Evolutionary conservation across 2,797 vertebrate genomes (phyloP), one percentile per base, ranked within the genome.

Genomic region (Gadopsis marmoratus): DNA sequence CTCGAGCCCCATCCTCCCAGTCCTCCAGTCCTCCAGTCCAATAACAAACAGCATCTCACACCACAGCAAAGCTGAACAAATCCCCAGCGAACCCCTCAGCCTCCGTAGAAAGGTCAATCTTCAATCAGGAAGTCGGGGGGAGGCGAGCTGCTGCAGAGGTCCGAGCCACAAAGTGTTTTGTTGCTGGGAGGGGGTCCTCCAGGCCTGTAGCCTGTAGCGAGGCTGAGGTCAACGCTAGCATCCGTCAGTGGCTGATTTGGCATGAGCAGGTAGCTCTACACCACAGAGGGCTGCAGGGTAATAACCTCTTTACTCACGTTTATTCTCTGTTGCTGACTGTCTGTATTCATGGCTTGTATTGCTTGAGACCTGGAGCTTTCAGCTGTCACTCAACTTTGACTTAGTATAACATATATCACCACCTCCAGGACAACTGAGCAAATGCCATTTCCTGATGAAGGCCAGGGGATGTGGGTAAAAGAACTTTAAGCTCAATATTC

Each of bases 41-140:
- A 51, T 41, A 33, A 66, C 33, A 76, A 37, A 33, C 35, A 0
- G 16, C 65, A 60, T 78, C 77, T 62, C 26, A 69, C 72, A 83
- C 55, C 14, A 37, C 64, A 82, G 74, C 60, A 88, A 71, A 76
- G 78, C 78, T 83, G 43, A 66, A 48, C 71, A 79, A 85, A 85
- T 84, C 86, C 84, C 71, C 47, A 61, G 65, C 3, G 50, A 62
- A 54, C 4, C 82, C 68, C 47, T 71, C 63, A 13, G 77, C 47
- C 50, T 65, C 41, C 33, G 58, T 35, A 16, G 31, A 87, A 89
- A 90, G 87, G 88, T 89, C 84, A 82, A 37, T 66, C 85, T 86
- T 91, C 88, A 90, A 88, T 90, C 82, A 82, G 3, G 71, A 35
- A 76, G 74, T 81, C 45, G 0, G 64, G 26, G 53, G 86, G 39